Base-by-base conservation (phyloP, 2,888 invertebrate species). In the Drosophila emarginata region DNA sequence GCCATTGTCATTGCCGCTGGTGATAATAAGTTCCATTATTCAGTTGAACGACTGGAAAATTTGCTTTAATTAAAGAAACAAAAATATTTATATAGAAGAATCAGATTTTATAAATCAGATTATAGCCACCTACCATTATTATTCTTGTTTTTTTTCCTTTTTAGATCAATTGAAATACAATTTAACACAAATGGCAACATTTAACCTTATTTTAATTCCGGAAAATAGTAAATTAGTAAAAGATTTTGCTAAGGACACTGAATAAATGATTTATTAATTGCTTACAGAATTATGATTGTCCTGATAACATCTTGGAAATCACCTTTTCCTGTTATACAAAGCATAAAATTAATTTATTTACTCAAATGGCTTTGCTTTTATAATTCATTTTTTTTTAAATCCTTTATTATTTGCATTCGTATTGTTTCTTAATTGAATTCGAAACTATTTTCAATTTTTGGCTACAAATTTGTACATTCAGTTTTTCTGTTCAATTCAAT, bases 1-100 rank as follows among this genome's bases (percentile, higher is more conserved):
- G 39, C 58, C 39, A 39, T 32, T 32, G 32, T 11, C 26, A 45
- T 11, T 52, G 36, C 15, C 14, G 23, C 2, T 53, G 53, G 53
- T 14, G 14, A 28, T 54, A 54, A 54, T 54, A 18, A 45, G 45
- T 45, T 21, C 45, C 45, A 45, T 45, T 45, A 21, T 45, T 45
- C 45, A 45, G 45, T 45, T 45, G 45, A 45, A 45, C 45, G 45
- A 45, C 21, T 14, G 18, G 45, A 45, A 45, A 45, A 45, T 45
- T 45, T 45, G 45, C 45, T 45, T 45, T 21, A 45, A 45, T 45
- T 45, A 12, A 45, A 21, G 45, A 45, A 12, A 32, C 11, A 32
- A 45, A 45, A 45, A 45, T 45, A 45, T 45, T 45, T 45, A 14
- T 18, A 7, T 21, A 21, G 45, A 12, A 12, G 18, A 45, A 45